Percentiles rank a stretch among this genome's conserved stretches.
Conservation (phyloP, 2,888 invertebrate genomes). For the Chromoteleia sp. region DNA sequence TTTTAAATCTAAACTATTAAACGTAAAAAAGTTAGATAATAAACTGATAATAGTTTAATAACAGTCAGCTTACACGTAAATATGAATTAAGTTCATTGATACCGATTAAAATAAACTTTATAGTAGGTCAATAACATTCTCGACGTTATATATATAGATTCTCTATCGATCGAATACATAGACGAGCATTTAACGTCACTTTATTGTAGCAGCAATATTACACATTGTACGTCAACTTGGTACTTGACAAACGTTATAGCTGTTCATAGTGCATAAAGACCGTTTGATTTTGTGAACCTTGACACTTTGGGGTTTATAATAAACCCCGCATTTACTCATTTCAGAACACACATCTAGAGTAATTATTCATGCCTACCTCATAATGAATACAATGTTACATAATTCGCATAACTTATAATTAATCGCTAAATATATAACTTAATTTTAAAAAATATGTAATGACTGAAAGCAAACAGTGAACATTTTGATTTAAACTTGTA, state of each 20-base stretch:
- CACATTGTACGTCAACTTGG: not conserved
- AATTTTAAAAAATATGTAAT: too few relatives aligned
- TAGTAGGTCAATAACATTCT: constrained; percentile 35
- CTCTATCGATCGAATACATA: constrained; percentile 3
- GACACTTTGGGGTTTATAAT: constrained; percentile 11
- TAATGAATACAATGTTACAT: not conserved
- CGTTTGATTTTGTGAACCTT: constrained; percentile 29
- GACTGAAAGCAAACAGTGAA: too few relatives aligned
- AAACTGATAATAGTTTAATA: not conserved
- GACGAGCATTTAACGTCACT: not conserved
- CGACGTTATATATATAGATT: not conserved
- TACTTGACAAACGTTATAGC: constrained; percentile 21
- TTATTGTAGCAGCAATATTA: not conserved
- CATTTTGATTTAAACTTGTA: too few relatives aligned
- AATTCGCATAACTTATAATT: too few relatives aligned
- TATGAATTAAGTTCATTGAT: constrained; percentile 31
- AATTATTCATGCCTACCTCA: not conserved
- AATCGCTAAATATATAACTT: too few relatives aligned
- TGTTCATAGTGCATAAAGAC: not conserved
- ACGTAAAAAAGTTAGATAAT: not conserved
- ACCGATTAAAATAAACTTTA: constrained; percentile 28
- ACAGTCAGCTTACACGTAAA: not conserved
- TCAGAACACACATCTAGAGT: not conserved
- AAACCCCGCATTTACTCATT: not conserved
- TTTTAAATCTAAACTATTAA: not conserved